phyloP scores from a whole-genome alignment of 2,888 invertebrate species.

The Calameuta pallipes region DNA sequence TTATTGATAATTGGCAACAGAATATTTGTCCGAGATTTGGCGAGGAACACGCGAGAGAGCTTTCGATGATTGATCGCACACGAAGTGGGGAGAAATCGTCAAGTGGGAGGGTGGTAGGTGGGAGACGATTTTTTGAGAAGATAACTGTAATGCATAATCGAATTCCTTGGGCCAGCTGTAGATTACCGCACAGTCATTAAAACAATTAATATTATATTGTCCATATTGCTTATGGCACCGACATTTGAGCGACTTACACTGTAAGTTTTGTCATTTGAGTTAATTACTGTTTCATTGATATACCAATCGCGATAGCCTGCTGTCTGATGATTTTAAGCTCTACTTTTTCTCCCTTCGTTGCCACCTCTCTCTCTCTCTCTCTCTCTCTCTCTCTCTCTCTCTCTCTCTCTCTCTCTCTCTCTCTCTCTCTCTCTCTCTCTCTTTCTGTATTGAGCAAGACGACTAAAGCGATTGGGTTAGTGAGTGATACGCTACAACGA shows the following conservation, averaged over 20 bases:
- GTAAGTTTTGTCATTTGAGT: background rate
- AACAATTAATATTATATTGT: slow-evolving; percentile 47
- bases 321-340: background rate
- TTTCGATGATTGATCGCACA: background rate
- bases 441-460: slow-evolving; percentile 14
- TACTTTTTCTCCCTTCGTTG: background rate
- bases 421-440: background rate
- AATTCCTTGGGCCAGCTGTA: slow-evolving; percentile 47
- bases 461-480: background rate
- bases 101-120: background rate
- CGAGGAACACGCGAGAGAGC: background rate
- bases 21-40: background rate
- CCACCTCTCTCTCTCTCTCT: too few species aligned
- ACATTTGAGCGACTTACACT: slow-evolving; percentile 49
- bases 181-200: slow-evolving; percentile 10
- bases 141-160: slow-evolving; percentile 19
- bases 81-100: background rate
- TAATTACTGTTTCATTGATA: background rate
- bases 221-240: slow-evolving; percentile 57
- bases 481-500: slow-evolving; percentile 3
- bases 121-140: slow-evolving; percentile 3
- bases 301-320: background rate
- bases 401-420: background rate
- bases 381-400: too few species aligned
- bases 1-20: background rate